Base-by-base conservation (phyloP, 2,797 vertebrate genomes). In the Argya squamiceps region DNA sequence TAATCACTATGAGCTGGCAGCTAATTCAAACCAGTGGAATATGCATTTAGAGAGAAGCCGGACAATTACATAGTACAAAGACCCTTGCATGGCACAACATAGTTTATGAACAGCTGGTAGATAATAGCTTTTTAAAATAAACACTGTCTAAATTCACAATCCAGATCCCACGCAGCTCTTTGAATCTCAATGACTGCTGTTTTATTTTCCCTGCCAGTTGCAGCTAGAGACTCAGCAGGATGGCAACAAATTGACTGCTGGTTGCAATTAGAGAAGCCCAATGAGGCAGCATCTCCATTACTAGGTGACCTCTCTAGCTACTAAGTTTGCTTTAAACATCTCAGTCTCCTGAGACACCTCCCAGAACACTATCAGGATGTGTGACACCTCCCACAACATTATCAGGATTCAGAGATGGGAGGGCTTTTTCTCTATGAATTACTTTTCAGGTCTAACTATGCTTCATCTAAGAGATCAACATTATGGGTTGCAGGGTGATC, bases 101-200 rank as follows among this genome's bases (percentile, higher is more conserved):
- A 75, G 73, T 96, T 97, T 93, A 94, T 55, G 79, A 96, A 81
- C 93, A 95, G 91, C 84, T 96, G 91, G 93, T 81, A 97, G 95
- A 92, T 96, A 96, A 97, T 85, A 91, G 84, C 56, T 94, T 92
- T 96, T 93, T 46, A 0, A 97, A 96, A 96, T 91, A 96, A 97
- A 97, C 88, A 92, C 62, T 92, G 64, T 65, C 88, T 94, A 95
- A 97, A 95, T 78, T 85, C 50, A 77, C 67, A 90, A 64, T 80
- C 85, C 94, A 93, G 83, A 95, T 74, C 84, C 63, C 50, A 60
- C 9, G 13, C 32, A 84, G n/a, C 15, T 77, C 81, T 95, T 90
- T 73, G 80, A 95, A 84, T 89, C 37, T 82, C 56, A 59, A 44
- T 62, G 69, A 41, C 89, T 94, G 92, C 84, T 95, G 93, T 71